Base-by-base conservation (phyloP, 2,888 invertebrate genomes). In the Perdita meconis region DNA sequence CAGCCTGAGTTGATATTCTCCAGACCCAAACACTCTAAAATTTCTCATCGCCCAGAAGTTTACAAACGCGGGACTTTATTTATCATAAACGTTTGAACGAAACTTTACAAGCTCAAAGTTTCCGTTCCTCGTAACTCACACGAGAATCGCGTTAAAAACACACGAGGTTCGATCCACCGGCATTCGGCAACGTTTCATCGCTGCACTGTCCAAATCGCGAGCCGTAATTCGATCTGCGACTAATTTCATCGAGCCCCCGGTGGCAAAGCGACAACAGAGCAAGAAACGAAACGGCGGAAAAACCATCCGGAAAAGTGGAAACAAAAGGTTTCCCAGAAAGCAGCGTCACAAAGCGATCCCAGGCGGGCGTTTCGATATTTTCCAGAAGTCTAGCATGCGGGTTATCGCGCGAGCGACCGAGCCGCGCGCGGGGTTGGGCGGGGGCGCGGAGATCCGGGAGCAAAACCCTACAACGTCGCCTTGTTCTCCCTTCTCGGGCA, bases 401-500 rank as follows among this genome's bases (percentile, higher is more conserved):
- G 73, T 81, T 83, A 85, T 84, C 79, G 86, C 75, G 47, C 10
- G 59, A 30, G 30, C 22, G 10, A 4, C n/a, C 16, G 44, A 44
- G 19, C 19, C n/a, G 19, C n/a, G 47, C 8, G 22, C 19, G 47
- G 19, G 47, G 19, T 2, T 16, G 47, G 8, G 22, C 19, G 47
- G 16, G 22, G 12, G 65, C 61, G 83, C 83, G 79, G 83, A 75
- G 79, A 74, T 61, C 76, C 65, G 65, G 40, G 74, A 78, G 67
- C 72, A 67, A 83, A 81, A 81, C 65, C 65, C 71, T 70, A 86
- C 83, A 85, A 86, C 72, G 84, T 79, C 80, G 83, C 86, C 86
- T 87, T 86, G 86, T 86, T 80, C 70, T 73, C 76, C 30, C 69
- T 67, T 78, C 86, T 85, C 66, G 72, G 70, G 74, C 65, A 78